These are phyloP conservation scores for Zaprionus africanus DNA, from an alignment of 1,140 invertebrate genomes.

Conservation along the genomic window DNA sequence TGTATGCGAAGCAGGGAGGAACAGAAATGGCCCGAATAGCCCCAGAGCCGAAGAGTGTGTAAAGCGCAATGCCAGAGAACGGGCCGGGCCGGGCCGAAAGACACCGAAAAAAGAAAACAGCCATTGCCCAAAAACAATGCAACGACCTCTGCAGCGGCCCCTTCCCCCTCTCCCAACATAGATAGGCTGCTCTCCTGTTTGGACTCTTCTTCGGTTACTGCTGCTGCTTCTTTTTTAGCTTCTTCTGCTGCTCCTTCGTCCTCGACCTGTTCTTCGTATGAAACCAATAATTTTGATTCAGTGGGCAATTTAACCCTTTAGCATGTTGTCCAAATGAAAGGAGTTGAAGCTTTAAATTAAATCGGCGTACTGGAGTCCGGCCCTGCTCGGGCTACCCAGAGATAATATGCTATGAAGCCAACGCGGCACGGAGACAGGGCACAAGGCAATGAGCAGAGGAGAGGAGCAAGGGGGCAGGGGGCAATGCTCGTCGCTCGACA, in stretches of 20 bases:
- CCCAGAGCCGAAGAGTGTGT: constrained; percentile 64
- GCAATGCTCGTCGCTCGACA: constrained; percentile 52
- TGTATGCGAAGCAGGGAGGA: constrained; percentile 4
- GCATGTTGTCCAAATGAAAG: constrained; percentile 79
- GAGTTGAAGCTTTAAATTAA: constrained; percentile 82
- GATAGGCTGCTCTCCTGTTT: constrained; percentile 23
- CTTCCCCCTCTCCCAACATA: too few relatives aligned
- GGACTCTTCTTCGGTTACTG: constrained; percentile 4
- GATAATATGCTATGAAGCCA: not conserved
- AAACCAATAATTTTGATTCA: constrained; percentile 84
- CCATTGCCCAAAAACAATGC: constrained; percentile 70
- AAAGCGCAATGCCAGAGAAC: constrained; percentile 66
- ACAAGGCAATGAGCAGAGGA: not conserved
- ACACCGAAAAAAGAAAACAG: constrained; percentile 15
- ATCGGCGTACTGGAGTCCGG: constrained; percentile 55
- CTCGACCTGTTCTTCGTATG: constrained; percentile 31
- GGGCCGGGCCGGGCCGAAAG: constrained; percentile 22
- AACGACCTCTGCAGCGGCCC: constrained; percentile 50
- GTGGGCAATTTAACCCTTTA: constrained; percentile 84
- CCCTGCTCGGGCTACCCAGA: constrained; percentile 8
- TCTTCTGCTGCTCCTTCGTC: constrained; percentile 31
- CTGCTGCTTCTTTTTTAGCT: constrained; percentile 3
- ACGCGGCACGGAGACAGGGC: not conserved
- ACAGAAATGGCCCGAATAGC: constrained; percentile 31
- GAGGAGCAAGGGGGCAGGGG: constrained; percentile 24